A percentile compares a stretch with the other conserved stretches of the same genome.
These are phyloP conservation scores for Scelioninae gen. 1 DNA, from an alignment of 2,888 invertebrate genomes.

Conservation along the genomic window DNA sequence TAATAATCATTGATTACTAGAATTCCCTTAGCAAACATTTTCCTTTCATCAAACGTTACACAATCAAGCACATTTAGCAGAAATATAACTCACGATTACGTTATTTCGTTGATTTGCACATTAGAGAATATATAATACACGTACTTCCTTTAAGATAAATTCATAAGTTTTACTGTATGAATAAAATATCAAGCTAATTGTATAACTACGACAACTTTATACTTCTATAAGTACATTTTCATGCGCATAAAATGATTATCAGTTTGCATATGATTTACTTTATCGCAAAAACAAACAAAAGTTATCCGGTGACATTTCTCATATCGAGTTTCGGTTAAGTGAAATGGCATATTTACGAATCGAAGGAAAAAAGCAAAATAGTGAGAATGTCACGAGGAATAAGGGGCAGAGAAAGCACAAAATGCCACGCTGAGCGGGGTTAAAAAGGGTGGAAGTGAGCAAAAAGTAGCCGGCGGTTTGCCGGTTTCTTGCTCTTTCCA, in stretches of 20 bases:
- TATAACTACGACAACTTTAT: constrained; percentile 21
- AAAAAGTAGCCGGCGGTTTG: constrained; percentile 73
- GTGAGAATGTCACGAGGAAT: constrained; percentile 51
- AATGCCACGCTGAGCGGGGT: constrained; percentile 53
- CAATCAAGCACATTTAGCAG: constrained; percentile 24
- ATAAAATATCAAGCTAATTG: constrained; percentile 57
- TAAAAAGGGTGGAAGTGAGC: constrained; percentile 66
- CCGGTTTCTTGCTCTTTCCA: constrained; percentile 78
- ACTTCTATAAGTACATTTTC: neutral
- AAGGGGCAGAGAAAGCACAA: constrained; percentile 18
- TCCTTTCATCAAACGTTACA: constrained; percentile 13
- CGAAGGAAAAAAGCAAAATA: constrained; percentile 63
- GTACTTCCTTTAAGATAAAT: constrained; percentile 45
- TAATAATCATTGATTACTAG: neutral
- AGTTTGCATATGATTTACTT: constrained; percentile 26
- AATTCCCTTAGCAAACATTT: constrained; percentile 21
- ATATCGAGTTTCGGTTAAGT: constrained; percentile 33
- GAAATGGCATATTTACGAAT: constrained; percentile 65
- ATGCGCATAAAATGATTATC: constrained; percentile 12
- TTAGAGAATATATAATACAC: constrained; percentile 19
- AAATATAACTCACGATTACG: constrained; percentile 45
- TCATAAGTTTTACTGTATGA: constrained; percentile 40
- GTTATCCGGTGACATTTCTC: constrained; percentile 56
- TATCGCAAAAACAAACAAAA: constrained; percentile 13
- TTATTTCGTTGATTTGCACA: constrained; percentile 33